These are phyloP conservation scores for Chamaedrilus cognettii DNA, from an alignment of 2,888 invertebrate species.

Conservation along the genomic window DNA sequence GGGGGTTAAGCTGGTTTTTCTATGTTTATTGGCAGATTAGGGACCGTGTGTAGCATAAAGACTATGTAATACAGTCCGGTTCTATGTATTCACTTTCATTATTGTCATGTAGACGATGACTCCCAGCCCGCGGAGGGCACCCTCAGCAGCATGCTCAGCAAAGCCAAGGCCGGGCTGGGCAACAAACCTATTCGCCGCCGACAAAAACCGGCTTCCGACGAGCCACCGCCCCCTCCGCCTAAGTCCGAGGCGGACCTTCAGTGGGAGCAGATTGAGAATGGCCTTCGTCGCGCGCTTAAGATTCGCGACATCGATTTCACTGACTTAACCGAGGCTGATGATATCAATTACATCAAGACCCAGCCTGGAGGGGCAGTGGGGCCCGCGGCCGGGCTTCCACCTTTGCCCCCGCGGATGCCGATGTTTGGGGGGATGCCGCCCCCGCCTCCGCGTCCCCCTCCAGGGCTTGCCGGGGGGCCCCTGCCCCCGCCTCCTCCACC, in stretches of 20 bases:
- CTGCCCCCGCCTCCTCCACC: conserved; percentile 37
- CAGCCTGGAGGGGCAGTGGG: conserved; percentile 17
- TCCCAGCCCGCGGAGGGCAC: conserved; percentile 50
- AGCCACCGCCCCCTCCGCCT: conserved; percentile 19
- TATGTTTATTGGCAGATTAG: no score
- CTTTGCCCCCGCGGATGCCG: conserved; percentile 40
- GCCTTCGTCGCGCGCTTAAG: conserved; percentile 59
- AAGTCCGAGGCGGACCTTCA: conserved; percentile 70
- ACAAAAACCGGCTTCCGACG: conserved; percentile 66
- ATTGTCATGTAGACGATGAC: conserved; percentile 18
- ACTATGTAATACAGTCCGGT: no score
- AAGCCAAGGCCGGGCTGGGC: conserved; percentile 89
- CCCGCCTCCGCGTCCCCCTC: conserved; percentile 25
- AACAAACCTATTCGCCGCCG: conserved; percentile 69
- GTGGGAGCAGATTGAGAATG: conserved; percentile 80
- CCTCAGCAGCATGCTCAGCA: conserved; percentile 87
- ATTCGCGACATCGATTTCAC: conserved; percentile 92
- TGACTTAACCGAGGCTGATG: conserved; percentile 86
- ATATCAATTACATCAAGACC: conserved; percentile 63
- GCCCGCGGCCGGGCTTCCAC: conserved; percentile 13
- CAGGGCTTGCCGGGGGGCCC: conserved; percentile 1
- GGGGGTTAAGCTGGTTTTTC: no score
- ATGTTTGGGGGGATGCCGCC: conserved; percentile 40
- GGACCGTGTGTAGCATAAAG: no score
- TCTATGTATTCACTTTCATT: no score